Evolutionary conservation across 2,797 vertebrate genomes (phyloP), one percentile per base, ranked within the genome.

Genomic region (Lacerta agilis): DNA sequence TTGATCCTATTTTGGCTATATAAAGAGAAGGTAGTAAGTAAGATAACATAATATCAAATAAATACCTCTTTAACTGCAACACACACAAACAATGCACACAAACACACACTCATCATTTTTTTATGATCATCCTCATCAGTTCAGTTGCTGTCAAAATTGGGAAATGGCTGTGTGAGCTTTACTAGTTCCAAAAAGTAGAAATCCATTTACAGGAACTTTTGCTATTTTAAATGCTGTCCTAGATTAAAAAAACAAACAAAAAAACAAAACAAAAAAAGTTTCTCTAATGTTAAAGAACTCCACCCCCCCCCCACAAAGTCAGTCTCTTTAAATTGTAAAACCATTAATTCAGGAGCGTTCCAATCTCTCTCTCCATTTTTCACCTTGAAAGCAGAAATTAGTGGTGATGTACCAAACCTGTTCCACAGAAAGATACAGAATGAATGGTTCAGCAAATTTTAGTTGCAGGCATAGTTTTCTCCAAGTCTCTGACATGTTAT

Each of bases 311-410:
- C 79, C 69, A 3, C 71, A 83, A 76, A 84, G 11, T 72, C 43
- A 78, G 20, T 80, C 33, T 41, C n/a, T 15, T 82, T 82, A 87
- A 80, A 6, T 90, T 86, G 87, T 49, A 87, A 36, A 91, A 5
- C 29, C 15, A 27, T n/a, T 79, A 79, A 71, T 55, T 55, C n/a
- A 79, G 55, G 64, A 79, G 45, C 23, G 38, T 79, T 86, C 29
- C 66, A 36, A 8, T 81, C 11, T 82, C n/a, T 82, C n/a, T 82
- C 13, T 64, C 10, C 1, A 17, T 2, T 61, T 29, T 83, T 78
- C 25, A 27, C 10, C 7, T 64, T 33, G 36, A 75, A 82, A 66
- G 29, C 79, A 76, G 15, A 49, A 87, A 76, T 76, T 64, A 81
- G 49, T 25, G 23, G 61, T 87, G 61, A 27, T 25, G 0, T 64